These are phyloP conservation scores for Tineola bisselliella DNA, from an alignment of 2,888 invertebrate genomes.

Conservation along the genomic window DNA sequence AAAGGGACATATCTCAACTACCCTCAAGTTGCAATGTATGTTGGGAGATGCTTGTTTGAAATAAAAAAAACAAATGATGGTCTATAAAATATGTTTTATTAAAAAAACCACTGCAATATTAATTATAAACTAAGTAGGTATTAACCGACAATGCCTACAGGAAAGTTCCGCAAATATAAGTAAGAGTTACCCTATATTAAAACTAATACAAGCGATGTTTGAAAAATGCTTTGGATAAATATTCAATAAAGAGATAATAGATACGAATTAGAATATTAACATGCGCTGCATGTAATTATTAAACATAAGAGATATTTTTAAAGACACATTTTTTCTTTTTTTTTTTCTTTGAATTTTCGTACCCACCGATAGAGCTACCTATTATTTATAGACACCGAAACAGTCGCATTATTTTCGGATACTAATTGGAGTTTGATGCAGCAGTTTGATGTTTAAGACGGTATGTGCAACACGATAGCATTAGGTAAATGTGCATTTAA, in stretches of 20 bases:
- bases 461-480: no score
- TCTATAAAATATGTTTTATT: conserved; percentile 64
- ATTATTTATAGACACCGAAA: no score
- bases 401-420: no score
- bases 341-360: no score
- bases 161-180: conserved; percentile 42
- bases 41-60: conserved; percentile 12
- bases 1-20: no score
- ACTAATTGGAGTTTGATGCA: no score
- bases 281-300: background rate
- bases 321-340: background rate
- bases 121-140: background rate
- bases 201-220: conserved; percentile 35
- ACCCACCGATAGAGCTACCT: no score
- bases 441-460: no score
- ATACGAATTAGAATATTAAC: background rate
- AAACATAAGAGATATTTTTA: background rate
- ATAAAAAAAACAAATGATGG: conserved; percentile 34
- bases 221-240: background rate
- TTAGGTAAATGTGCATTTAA: no score
- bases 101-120: conserved; percentile 57
- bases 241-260: background rate
- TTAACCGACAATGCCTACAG: conserved; percentile 32
- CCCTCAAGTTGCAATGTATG: background rate
- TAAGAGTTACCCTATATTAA: conserved; percentile 43